Conservation (phyloP, 2,113 vertebrate species). For the Beaufortia kweichowensis region DNA sequence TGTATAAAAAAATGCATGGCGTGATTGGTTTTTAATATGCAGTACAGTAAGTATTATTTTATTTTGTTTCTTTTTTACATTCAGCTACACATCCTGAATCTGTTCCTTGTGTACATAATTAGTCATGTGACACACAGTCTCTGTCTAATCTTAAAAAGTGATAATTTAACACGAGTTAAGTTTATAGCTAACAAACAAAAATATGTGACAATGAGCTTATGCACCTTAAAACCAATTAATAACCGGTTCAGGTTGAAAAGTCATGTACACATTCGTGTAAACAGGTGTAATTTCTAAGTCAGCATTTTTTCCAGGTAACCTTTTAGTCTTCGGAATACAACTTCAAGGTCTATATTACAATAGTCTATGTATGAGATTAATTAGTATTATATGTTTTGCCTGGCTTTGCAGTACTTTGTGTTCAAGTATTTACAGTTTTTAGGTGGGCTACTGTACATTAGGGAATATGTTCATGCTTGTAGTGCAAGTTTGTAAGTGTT, state of each 20-base stretch:
- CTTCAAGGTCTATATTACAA: background rate
- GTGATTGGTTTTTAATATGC: background rate
- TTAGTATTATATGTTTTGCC: conserved; percentile 8
- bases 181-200: background rate
- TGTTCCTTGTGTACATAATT: background rate
- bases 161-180: background rate
- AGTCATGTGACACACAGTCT: background rate
- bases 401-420: background rate
- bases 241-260: too few species aligned
- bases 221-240: background rate
- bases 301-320: background rate
- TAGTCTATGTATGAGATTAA: background rate
- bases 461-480: background rate
- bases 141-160: background rate
- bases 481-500: conserved; percentile 10
- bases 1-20: background rate
- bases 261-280: background rate
- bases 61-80: background rate
- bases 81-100: background rate
- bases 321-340: background rate
- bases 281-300: conserved; percentile 8
- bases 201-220: background rate
- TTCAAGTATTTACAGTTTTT: background rate
- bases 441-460: background rate
- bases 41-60: background rate